These are phyloP conservation scores for Pseudomyrmex pallidus DNA, from an alignment of 1,140 invertebrate species.

Conservation along the genomic window DNA sequence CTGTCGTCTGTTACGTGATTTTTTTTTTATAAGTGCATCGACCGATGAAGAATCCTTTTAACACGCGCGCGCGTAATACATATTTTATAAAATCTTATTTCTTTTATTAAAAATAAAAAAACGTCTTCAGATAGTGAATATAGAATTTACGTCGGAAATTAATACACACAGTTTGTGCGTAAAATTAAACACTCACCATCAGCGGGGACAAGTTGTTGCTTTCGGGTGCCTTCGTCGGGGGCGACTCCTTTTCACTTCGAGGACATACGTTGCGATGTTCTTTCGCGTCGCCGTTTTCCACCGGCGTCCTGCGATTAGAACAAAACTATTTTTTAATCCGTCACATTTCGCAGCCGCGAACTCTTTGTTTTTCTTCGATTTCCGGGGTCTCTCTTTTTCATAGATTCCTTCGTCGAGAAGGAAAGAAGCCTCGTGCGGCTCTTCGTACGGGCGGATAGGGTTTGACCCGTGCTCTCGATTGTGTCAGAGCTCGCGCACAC, in stretches of 20 bases:
- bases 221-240: conserved; percentile 59
- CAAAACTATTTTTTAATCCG: background rate
- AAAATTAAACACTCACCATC: conserved; percentile 69
- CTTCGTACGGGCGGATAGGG: conserved; percentile 66
- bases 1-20: too few species aligned
- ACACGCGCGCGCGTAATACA: too few species aligned
- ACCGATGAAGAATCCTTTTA: too few species aligned
- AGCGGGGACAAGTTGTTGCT: conserved; percentile 65
- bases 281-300: conserved; percentile 61
- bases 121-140: background rate
- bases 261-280: conserved; percentile 65
- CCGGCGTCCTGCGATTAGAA: conserved; percentile 71
- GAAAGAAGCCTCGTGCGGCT: background rate
- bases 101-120: too few species aligned
- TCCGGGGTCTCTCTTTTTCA: background rate
- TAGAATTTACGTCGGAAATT: background rate
- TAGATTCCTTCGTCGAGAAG: conserved; percentile 1
- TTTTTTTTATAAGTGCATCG: too few species aligned
- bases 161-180: too few species aligned
- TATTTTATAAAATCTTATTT: too few species aligned
- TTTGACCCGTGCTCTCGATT: conserved; percentile 69
- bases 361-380: too few species aligned
- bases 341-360: conserved; percentile 5
- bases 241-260: conserved; percentile 52
- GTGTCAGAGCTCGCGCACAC: conserved; percentile 74